A percentile compares a stretch with the other conserved stretches of the same genome.
Evolutionary conservation across 2,797 vertebrate genomes (phyloP).

Genomic region (Pyrrhura leucotis): DNA sequence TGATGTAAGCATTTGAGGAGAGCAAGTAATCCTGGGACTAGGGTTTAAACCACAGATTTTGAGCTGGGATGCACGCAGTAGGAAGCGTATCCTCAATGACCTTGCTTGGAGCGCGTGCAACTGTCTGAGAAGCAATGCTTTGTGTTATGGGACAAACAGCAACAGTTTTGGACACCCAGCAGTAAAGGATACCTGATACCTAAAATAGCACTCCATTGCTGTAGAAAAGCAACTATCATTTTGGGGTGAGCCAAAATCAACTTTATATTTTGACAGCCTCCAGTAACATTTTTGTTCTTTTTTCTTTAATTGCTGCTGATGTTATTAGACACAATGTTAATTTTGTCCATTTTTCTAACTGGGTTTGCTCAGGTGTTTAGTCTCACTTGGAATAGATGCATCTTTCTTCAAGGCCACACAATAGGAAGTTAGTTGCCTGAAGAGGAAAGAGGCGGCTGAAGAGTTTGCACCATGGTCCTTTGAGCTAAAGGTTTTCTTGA

Average conservation of each 20-base stretch:
- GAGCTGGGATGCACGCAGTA: not conserved
- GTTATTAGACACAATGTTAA: not conserved
- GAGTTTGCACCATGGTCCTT: not conserved
- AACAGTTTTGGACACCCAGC: not conserved
- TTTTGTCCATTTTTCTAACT: not conserved
- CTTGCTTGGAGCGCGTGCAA: not conserved
- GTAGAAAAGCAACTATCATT: not conserved
- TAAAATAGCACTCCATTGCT: not conserved
- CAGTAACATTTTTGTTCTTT: not conserved
- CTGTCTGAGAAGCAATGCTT: not conserved
- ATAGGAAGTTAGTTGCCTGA: not conserved
- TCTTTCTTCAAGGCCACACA: not conserved
- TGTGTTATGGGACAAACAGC: not conserved
- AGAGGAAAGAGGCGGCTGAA: not conserved
- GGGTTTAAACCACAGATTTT: not conserved
- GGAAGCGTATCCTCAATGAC: not conserved
- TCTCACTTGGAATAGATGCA: not conserved
- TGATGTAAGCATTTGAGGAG: not conserved
- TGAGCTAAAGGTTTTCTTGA: not conserved
- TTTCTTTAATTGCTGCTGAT: not conserved
- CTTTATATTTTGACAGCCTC: not conserved
- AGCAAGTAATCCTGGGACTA: not conserved
- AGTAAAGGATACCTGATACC: not conserved
- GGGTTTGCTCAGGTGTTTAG: not conserved
- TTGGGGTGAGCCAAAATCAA: not conserved